Conservation (phyloP, 2,888 invertebrate genomes). For the Sarcophaga carnaria region DNA sequence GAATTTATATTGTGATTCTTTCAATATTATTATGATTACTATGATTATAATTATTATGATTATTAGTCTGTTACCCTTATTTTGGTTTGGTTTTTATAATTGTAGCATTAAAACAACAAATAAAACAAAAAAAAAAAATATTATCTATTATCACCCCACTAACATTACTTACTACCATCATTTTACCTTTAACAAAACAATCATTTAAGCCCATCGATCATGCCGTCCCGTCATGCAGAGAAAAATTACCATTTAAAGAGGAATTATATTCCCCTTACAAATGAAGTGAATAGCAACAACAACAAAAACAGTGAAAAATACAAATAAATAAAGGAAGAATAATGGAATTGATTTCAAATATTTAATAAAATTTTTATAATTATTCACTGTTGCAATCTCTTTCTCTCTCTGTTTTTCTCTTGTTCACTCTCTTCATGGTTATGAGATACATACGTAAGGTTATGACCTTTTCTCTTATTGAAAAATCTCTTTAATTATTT, state of each 20-base stretch:
- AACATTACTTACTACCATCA: background rate
- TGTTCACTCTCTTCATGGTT: background rate
- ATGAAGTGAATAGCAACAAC: no score
- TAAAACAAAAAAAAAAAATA: slow-evolving; percentile 54
- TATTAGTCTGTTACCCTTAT: slow-evolving; percentile 71
- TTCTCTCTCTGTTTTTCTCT: background rate
- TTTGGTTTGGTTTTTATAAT: slow-evolving; percentile 68
- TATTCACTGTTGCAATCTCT: background rate
- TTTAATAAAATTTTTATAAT: background rate
- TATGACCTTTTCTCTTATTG: no score
- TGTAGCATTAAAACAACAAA: slow-evolving; percentile 65
- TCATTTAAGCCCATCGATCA: slow-evolving; percentile 16
- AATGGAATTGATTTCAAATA: slow-evolving; percentile 23
- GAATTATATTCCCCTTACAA: background rate
- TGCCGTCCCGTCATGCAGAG: slow-evolving; percentile 14
- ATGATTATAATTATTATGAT: no score
- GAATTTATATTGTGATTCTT: slow-evolving; percentile 61
- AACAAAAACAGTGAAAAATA: background rate
- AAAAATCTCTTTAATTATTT: no score
- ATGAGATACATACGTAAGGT: no score
- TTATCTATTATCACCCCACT: slow-evolving; percentile 61
- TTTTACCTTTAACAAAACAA: slow-evolving; percentile 16
- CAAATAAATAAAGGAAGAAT: background rate
- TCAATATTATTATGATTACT: slow-evolving; percentile 35
- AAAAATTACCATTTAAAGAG: slow-evolving; percentile 5